Evolutionary conservation across 1,140 invertebrate genomes (phyloP), one percentile per base, ranked within the genome.

Genomic region (Gryon sp.): DNA sequence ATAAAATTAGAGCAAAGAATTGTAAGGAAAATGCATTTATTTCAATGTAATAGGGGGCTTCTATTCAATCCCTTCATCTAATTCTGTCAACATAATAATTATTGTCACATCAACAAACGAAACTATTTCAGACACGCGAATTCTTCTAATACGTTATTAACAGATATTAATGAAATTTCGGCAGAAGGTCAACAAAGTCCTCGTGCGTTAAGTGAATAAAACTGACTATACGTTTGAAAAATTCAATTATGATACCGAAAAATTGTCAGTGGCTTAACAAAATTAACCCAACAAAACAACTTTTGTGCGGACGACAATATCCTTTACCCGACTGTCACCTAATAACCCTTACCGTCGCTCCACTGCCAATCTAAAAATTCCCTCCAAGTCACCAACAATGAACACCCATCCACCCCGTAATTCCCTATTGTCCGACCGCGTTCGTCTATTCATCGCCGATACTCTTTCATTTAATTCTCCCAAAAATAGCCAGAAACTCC

Each of bases 341-440:
- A 70, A 70, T 70, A 60, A 70, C 66, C 66, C 66, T 70, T 43
- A 60, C 50, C 48, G 40, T 6, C 32, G 52, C 36, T 19, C 43
- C 19, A 26, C 26, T 34, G 43, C 52, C 65, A 69, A 59, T 48
- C 32, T 48, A 26, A 38, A 36, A 32, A 9, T 36, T 16, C 8
- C 45, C 41, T 11, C 41, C 63, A 40, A 57, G 45, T 70, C 48
- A 20, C 15, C 46, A 48, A 72, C 68, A 72, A 72, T 72, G 57
- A 72, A 62, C 68, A 62, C 57, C 68, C 68, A 70, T 70, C 45
- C 55, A 46, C 46, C 66, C 66, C 38, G 30, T 63, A 57, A 63
- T 72, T 72, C 59, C 43, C 53, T 28, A 46, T 72, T 72, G 68
- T 72, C 28, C 40, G 40, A 32, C 32, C 11, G 34, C 40, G 48